Conservation (phyloP, 2,113 vertebrate genomes). For the Otocyon megalotis region DNA sequence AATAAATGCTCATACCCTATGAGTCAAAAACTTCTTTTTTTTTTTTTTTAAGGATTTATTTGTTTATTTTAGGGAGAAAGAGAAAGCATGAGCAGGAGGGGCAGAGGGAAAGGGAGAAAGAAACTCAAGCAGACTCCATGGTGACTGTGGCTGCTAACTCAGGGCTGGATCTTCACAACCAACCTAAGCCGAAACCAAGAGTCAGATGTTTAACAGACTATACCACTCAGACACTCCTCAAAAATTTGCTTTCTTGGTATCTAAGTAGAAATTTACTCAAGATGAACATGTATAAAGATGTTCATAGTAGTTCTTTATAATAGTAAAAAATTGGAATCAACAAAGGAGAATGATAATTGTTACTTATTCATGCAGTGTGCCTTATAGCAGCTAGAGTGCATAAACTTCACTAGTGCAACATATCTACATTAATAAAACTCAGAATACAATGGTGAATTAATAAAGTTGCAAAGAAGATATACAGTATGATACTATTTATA, state of each 20-base stretch:
- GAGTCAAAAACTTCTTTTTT: neutral
- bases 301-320: neutral
- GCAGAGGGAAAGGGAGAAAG: too few relatives aligned
- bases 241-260: neutral
- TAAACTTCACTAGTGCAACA: neutral
- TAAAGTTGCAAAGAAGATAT: neutral
- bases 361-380: neutral
- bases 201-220: too few relatives aligned
- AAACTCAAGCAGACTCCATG: too few relatives aligned
- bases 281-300: neutral
- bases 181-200: too few relatives aligned
- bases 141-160: too few relatives aligned
- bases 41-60: too few relatives aligned
- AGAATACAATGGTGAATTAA: neutral
- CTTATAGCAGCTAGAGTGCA: neutral
- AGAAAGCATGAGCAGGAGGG: too few relatives aligned
- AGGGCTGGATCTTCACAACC: too few relatives aligned
- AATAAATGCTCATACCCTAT: neutral
- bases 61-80: too few relatives aligned
- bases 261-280: neutral
- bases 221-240: too few relatives aligned
- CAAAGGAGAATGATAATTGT: neutral
- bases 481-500: neutral
- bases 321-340: constrained; percentile 42
- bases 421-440: constrained; percentile 39